Base-by-base conservation (phyloP, 2,888 invertebrate genomes). In the Coenonympha arcania region DNA sequence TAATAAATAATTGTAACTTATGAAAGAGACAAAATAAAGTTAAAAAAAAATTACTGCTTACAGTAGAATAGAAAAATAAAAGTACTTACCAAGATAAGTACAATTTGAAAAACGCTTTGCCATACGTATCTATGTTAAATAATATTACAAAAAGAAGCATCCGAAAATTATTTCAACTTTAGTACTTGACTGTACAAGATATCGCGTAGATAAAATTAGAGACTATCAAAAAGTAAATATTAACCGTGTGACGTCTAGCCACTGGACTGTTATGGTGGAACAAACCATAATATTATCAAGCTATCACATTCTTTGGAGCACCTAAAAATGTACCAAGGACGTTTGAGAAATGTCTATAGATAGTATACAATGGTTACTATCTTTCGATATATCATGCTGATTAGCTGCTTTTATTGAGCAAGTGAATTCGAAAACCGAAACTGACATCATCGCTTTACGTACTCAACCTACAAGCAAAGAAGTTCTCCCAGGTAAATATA, bases 171-270 rank as follows among this genome's bases (percentile, higher is more conserved):
- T 24, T 9, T 3, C 1, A 8, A 56, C 45, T 61, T 57, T 54
- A 52, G 16, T 15, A 5, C 18, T 0, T 45, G 48, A 57, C 54
- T 50, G 59, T 66, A 57, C 61, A 6, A 36, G 43, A 49, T 66
- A 65, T 61, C 60, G 58, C 18, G 58, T 18, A 43, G 57, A 60
- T 61, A 63, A 53, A 40, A 39, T 47, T 22, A 41, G 48, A 56
- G 77, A 69, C 78, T 79, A 60, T 62, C 59, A 59, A 57, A 57
- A 65, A 71, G 69, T 67, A 79, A 82, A 83, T 73, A 76, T 78
- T 78, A 68, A 66, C 69, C 48, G 48, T 62, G 59, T 80, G 81
- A 79, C 80, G 78, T 60, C 50, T 51, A 45, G 58, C 59, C 57
- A 62, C 63, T 61, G 55, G 63, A 63, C 50, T 46, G 46, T 61